A percentile compares a stretch with the other conserved stretches of the same genome.
Conservation (phyloP, 1,140 invertebrate species). For the Harpegnathos saltator region DNA sequence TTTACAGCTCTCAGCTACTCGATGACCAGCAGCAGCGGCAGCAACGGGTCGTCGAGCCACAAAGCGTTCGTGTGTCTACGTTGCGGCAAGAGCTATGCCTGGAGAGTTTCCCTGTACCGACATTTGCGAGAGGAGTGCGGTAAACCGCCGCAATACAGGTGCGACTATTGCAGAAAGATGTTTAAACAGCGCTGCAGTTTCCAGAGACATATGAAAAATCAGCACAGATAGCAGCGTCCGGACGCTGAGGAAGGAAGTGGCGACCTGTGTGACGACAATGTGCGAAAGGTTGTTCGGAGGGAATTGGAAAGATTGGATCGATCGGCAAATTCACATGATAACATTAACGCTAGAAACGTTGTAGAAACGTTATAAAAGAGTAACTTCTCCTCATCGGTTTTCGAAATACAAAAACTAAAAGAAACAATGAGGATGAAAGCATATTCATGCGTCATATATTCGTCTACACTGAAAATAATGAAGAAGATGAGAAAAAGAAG, state of each 20-base stretch:
- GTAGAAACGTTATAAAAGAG: background rate
- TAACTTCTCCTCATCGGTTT: background rate
- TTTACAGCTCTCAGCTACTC: background rate
- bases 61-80: constrained; percentile 41
- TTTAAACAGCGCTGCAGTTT: constrained; percentile 85
- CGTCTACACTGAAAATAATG: background rate
- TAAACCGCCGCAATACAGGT: constrained; percentile 60
- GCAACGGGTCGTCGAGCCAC: background rate
- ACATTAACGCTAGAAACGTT: background rate
- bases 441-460: background rate
- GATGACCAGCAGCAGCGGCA: background rate
- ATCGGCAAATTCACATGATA: too few relatives aligned
- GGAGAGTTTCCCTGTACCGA: constrained; percentile 53
- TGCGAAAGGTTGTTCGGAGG: background rate
- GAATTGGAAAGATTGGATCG: background rate
- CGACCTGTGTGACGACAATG: background rate
- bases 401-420: background rate
- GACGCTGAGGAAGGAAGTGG: background rate
- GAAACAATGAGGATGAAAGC: background rate
- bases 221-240: constrained; percentile 48
- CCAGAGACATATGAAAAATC: constrained; percentile 67
- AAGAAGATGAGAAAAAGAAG: background rate
- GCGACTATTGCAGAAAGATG: constrained; percentile 78
- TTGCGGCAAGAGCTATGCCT: constrained; percentile 62
- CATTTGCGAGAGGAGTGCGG: constrained; percentile 71